Evolutionary conservation across 2,797 vertebrate genomes (phyloP).

Genomic region (Mus minutoides): DNA sequence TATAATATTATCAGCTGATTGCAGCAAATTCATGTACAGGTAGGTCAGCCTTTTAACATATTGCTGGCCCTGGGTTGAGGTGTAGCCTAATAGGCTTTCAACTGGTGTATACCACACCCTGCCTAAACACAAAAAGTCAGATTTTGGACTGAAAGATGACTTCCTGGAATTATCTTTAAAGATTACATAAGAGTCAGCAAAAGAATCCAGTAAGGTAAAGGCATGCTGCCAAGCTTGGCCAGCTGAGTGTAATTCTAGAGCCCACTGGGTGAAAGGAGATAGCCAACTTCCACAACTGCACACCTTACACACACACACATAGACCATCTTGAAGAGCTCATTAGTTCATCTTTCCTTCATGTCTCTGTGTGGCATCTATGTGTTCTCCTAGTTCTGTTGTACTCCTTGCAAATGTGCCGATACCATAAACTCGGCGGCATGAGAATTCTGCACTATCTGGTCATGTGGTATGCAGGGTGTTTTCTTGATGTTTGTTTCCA

Average conservation of each 20-base stretch:
- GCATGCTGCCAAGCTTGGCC: not conserved
- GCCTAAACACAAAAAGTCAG: not conserved
- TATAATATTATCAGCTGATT: conserved; percentile 31
- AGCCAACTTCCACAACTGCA: not conserved
- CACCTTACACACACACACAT: not conserved
- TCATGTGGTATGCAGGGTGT: not conserved
- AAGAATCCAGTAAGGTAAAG: not conserved
- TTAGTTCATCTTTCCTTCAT: not conserved
- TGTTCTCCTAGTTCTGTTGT: not conserved
- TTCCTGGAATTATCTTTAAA: conserved; percentile 45
- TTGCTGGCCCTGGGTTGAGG: not conserved
- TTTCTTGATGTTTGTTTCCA: conserved; percentile 14
- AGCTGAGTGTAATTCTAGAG: not conserved
- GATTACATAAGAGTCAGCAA: not conserved
- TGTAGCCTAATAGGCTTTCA: not conserved
- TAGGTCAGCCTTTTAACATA: conserved; percentile 41
- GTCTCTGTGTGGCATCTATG: not conserved
- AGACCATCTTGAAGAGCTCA: no score
- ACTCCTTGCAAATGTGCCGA: not conserved
- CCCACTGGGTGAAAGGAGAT: no score
- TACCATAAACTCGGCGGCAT: not conserved
- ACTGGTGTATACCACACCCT: not conserved
- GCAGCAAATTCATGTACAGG: not conserved
- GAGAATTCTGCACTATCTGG: not conserved
- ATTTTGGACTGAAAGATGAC: conserved; percentile 22